Base-by-base conservation (phyloP, 2,113 vertebrate species). In the Mirza zaza region DNA sequence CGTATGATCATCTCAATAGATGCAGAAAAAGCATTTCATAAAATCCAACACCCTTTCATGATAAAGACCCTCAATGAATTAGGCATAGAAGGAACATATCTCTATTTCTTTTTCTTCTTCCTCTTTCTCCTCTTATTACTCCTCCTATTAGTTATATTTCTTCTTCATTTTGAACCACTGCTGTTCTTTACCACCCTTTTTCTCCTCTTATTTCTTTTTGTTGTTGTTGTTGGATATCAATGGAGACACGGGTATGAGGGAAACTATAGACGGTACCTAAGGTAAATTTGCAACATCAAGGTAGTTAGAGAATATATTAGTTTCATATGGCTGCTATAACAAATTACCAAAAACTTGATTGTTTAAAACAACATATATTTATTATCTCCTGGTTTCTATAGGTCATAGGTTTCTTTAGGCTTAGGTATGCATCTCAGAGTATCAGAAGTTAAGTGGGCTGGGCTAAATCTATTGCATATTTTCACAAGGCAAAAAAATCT, bases 171-270 rank as follows among this genome's bases (percentile, higher is more conserved):
- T 50, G 21, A 32, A 3, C 25, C 5, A 55, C 9, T 27, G 25
- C 23, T 75, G 4, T 29, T 2, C 6, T 15, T 4, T 15, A 5
- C 12, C 9, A 3, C 27, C 59, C 6, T 34, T 14, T 11, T 21
- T 27, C 45, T 55, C 11, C 32, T 55, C 34, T 2, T 7, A 13
- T 73, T 2, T 23, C 36, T 5, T 29, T 25, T 9, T 11, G 48
- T 48, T 48, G 48, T 48, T 48, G 48, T 10, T 18, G 18, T 79
- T 12, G 7, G 14, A 70, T 63, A 27, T 0, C 3, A 76, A 5
- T 18, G 36, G 34, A 71, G n/a, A 84, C 45, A 50, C 13, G 32
- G 59, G n/a, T 48, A 18, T 36, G 36, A 68, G 45, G 7, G 12
- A 14, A 2, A 50, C 65, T 18, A 48, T 6, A 18, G 36, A 39